These are phyloP conservation scores for Gonatopus flavifemur DNA, from an alignment of 1,140 invertebrate species.

Conservation along the genomic window DNA sequence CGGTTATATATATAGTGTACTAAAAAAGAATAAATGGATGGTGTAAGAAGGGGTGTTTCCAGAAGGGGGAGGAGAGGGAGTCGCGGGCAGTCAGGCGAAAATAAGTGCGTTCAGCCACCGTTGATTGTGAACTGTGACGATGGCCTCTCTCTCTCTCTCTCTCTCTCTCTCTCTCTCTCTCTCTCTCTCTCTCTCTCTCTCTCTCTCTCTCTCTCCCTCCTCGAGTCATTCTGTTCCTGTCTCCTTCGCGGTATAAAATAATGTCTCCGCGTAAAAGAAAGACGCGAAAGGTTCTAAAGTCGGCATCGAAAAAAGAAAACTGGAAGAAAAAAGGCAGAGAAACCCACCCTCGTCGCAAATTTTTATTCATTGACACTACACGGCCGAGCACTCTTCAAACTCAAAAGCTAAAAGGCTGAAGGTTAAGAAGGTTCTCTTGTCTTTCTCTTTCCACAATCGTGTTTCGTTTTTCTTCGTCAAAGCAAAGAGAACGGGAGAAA, in stretches of 20 bases:
- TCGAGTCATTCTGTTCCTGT: conserved; percentile 23
- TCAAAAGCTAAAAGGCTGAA: conserved; percentile 29
- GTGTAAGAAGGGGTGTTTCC: not conserved
- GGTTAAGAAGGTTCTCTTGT: conserved; percentile 14
- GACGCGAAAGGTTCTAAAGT: conserved; percentile 41
- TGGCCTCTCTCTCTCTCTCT: not conserved
- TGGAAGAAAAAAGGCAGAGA: too few species aligned
- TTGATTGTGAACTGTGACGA: conserved; percentile 48
- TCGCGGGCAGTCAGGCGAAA: conserved; percentile 46
- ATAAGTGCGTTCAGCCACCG: conserved; percentile 51
- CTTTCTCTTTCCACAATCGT: not conserved
- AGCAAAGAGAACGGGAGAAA: too few species aligned
- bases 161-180: not conserved
- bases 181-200: conserved; percentile 8
- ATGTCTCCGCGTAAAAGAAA: conserved; percentile 20
- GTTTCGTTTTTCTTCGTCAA: conserved; percentile 8
- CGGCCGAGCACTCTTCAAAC: conserved; percentile 39
- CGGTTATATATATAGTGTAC: conserved; percentile 19
- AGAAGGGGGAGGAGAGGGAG: conserved; percentile 23
- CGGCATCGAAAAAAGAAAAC: too few species aligned
- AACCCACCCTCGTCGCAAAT: conserved; percentile 48
- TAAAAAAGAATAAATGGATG: conserved; percentile 1
- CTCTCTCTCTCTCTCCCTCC: conserved; percentile 11
- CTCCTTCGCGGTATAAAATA: conserved; percentile 28
- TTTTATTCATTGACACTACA: conserved; percentile 59